Evolutionary conservation across 2,113 vertebrate genomes (phyloP), one percentile per base, ranked within the genome.

Genomic region (Petroica traversi): DNA sequence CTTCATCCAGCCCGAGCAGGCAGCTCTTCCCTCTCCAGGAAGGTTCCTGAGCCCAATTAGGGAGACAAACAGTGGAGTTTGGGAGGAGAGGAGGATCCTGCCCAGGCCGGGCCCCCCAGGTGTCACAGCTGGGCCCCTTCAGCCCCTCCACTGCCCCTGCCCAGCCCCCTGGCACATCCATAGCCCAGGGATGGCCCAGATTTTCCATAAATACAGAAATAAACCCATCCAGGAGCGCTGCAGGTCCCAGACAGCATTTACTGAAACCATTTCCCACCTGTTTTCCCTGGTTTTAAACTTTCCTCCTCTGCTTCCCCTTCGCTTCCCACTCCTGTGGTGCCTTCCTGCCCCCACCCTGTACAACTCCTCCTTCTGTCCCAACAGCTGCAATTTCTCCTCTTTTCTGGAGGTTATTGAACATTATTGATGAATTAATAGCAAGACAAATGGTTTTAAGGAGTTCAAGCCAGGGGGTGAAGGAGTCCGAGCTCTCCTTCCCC

Each of bases 131-230:
- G n/a, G 31, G 64, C 13, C 55, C 5, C 24, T 0, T 8, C 7
- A 41, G 19, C 54, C n/a, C 43, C 34, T 0, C 13, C 16, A 7
- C 14, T 34, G 79, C 1, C 0, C 26, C 33, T 29, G 80, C 18
- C 63, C 0, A 0, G 19, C 31, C 17, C 68, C 2, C 9, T 29
- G 46, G 6, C 51, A 33, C 1, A 0, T 4, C 71, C 31, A 20
- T 1, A 61, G 45, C 25, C 3, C 58, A 51, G 81, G 25, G 26
- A 22, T 33, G 19, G 52, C 3, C 31, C 41, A 28, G 19, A 4
- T 63, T 46, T 18, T 7, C 45, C 34, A 12, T 9, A 49, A 58
- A 31, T 18, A 19, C 12, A 33, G 58, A 23, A 51, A n/a, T 4
- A 26, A 46, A 46, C 19, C 24, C 3, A 24, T 1, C 23, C 4